Evolutionary conservation across 2,797 vertebrate genomes (phyloP).

Genomic region (Salarias fasciatus): DNA sequence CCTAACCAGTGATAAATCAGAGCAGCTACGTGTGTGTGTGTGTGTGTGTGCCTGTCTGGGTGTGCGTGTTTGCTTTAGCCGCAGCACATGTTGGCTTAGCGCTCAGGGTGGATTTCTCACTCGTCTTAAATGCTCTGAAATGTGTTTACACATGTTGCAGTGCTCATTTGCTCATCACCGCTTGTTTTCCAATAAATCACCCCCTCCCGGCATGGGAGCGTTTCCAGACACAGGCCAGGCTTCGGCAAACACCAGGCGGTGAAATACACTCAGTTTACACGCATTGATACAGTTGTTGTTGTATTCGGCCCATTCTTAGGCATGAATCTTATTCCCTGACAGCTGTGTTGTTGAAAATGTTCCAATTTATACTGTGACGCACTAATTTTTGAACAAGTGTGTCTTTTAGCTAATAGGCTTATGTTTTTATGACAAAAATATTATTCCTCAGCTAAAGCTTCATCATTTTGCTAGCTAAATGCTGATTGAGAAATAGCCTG

Average conservation of each 20-base stretch:
- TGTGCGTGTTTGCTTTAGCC: constrained; percentile 46
- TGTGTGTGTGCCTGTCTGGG: constrained; percentile 1
- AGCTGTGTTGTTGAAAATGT: no score
- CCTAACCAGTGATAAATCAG: constrained; percentile 57
- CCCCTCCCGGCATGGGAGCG: not conserved
- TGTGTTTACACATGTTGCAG: constrained; percentile 47
- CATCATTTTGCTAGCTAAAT: no score
- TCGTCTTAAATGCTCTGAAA: constrained; percentile 45
- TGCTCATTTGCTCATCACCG: constrained; percentile 28
- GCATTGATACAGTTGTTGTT: constrained; percentile 14
- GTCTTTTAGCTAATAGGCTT: no score
- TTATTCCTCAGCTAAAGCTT: no score
- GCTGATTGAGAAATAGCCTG: no score
- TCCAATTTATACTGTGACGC: no score
- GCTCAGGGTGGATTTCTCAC: constrained; percentile 43
- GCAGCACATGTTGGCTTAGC: constrained; percentile 41
- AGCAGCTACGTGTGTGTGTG: not conserved
- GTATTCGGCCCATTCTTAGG: no score
- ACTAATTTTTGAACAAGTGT: no score
- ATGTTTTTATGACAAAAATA: no score
- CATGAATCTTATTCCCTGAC: no score
- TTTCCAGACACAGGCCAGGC: constrained; percentile 29
- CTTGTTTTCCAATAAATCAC: constrained; percentile 31
- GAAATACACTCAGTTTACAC: constrained; percentile 1
- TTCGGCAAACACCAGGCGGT: constrained; percentile 23